Evolutionary conservation across 2,797 vertebrate genomes (phyloP).

Genomic region (Squalus acanthias): DNA sequence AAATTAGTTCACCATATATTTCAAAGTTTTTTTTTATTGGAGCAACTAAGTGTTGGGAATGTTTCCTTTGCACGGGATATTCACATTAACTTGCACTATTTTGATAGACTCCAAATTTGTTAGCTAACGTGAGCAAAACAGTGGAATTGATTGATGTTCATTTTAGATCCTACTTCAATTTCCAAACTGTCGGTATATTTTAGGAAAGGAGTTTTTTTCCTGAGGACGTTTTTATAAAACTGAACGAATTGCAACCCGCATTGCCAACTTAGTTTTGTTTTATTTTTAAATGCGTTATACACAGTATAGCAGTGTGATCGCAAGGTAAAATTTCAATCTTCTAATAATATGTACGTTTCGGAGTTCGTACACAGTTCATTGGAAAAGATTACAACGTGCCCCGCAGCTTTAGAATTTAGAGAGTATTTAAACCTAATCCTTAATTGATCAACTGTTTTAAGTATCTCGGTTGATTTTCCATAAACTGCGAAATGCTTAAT

Average conservation of each 20-base stretch:
- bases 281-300: neutral
- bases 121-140: neutral
- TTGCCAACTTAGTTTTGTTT: neutral
- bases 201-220: neutral
- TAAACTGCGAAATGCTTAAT: constrained; percentile 28
- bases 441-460: constrained; percentile 37
- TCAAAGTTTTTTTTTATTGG: neutral
- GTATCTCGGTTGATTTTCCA: constrained; percentile 33
- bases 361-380: constrained; percentile 27
- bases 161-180: neutral
- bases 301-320: neutral
- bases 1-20: neutral
- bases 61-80: neutral
- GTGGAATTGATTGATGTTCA: neutral
- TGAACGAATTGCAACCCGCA: neutral
- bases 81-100: neutral
- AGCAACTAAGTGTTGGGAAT: neutral
- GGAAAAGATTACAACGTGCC: constrained; percentile 27
- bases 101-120: neutral
- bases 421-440: constrained; percentile 30
- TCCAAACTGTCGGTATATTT: neutral
- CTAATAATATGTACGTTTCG: neutral
- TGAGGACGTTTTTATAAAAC: neutral
- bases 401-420: neutral
- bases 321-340: constrained; percentile 15